These are phyloP conservation scores for Gymnocypris eckloni DNA, from an alignment of 2,797 vertebrate genomes.

Conservation along the genomic window DNA sequence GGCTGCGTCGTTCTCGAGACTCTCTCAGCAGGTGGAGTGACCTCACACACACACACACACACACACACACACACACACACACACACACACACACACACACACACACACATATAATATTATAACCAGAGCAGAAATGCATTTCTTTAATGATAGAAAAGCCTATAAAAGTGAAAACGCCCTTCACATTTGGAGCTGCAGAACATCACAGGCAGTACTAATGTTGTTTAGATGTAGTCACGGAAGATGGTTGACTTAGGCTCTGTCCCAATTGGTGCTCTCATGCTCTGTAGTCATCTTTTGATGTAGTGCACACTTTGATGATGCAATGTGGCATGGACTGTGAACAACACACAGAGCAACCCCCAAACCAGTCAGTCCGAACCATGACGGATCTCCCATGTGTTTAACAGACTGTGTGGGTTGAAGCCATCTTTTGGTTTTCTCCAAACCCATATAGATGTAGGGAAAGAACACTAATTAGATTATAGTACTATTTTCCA, in stretches of 20 bases:
- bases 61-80: conserved; percentile 22
- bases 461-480: background rate
- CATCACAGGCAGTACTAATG: background rate
- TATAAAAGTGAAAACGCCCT: background rate
- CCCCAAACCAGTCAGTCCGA: background rate
- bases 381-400: background rate
- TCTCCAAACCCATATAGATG: background rate
- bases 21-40: conserved; percentile 84
- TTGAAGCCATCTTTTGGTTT: conserved; percentile 1
- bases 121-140: background rate
- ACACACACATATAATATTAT: conserved; percentile 11
- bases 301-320: conserved; percentile 28
- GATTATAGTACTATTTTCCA: background rate
- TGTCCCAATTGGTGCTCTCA: background rate
- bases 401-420: conserved; percentile 4
- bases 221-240: background rate
- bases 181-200: background rate
- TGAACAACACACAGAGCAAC: conserved; percentile 3
- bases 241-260: background rate
- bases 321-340: background rate
- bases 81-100: background rate
- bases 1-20: conserved; percentile 92
- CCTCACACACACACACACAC: background rate
- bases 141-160: background rate
- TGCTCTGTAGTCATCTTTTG: conserved; percentile 3